Evolutionary conservation across 2,113 vertebrate species (phyloP).

Genomic region (Paralichthys olivaceus): DNA sequence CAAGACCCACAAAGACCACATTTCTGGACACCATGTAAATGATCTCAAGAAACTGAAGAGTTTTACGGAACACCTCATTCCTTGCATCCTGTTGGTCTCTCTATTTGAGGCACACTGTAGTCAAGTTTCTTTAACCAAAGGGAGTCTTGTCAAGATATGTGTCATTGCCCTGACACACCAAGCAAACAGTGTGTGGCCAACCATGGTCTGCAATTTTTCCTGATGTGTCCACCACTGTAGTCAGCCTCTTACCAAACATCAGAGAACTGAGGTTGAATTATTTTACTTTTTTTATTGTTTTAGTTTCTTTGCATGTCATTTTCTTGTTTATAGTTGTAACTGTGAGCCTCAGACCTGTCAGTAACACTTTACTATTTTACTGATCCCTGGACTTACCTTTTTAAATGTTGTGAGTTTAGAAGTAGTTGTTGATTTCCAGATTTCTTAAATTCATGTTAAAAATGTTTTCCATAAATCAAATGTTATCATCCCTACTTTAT

Average conservation of each 20-base stretch:
- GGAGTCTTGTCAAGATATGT: neutral
- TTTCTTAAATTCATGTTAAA: too few species aligned
- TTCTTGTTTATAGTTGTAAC: neutral
- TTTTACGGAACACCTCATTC: neutral
- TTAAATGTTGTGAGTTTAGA: too few species aligned
- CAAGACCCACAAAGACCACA: neutral
- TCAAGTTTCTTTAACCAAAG: neutral
- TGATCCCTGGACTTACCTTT: too few species aligned
- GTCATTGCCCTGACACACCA: neutral
- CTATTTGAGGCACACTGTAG: neutral
- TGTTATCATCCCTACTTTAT: too few species aligned
- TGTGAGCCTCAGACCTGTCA: too few species aligned
- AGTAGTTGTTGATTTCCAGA: too few species aligned
- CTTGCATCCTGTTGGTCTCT: neutral
- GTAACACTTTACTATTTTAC: too few species aligned
- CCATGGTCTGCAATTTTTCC: neutral
- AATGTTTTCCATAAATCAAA: too few species aligned
- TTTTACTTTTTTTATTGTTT: neutral
- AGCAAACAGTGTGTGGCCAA: neutral
- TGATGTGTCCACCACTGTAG: neutral
- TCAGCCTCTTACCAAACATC: neutral
- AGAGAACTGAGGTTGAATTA: neutral
- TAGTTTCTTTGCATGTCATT: too few species aligned
- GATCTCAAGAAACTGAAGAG: neutral
- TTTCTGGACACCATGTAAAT: neutral